Conservation (phyloP, 2,888 invertebrate species). For the Notodonta dromedarius region DNA sequence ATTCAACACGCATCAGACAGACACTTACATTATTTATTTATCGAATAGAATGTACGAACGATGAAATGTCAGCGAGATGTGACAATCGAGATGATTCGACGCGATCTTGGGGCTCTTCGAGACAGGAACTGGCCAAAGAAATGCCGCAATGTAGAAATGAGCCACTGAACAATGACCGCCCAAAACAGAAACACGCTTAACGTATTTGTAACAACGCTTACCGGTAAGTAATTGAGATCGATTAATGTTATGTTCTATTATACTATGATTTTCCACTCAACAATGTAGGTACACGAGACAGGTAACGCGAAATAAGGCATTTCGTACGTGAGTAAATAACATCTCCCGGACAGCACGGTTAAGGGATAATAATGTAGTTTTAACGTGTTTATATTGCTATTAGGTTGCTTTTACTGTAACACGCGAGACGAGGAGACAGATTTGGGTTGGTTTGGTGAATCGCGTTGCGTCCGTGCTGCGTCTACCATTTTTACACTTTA, state of each 20-base stretch:
- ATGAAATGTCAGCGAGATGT: conserved; percentile 48
- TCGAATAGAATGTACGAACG: conserved; percentile 56
- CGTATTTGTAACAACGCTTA: conserved; percentile 70
- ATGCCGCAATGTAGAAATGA: conserved; percentile 30
- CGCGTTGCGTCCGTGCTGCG: conserved; percentile 59
- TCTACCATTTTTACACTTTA: conserved; percentile 54
- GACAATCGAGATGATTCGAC: conserved; percentile 39
- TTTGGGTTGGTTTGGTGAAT: conserved; percentile 30
- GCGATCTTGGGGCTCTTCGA: conserved; percentile 51
- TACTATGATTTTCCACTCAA: conserved; percentile 71
- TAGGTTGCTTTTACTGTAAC: conserved; percentile 33
- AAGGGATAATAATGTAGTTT: conserved; percentile 17
- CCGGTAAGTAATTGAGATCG: conserved; percentile 81
- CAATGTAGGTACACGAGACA: conserved; percentile 76
- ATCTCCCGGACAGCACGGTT: conserved; percentile 56
- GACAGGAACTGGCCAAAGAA: conserved; percentile 58
- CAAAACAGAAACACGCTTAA: conserved; percentile 58
- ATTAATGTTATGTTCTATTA: conserved; percentile 74
- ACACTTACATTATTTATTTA: conserved; percentile 63
- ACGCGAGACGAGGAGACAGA: conserved; percentile 49
- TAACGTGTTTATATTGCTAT: conserved; percentile 36
- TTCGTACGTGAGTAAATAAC: conserved; percentile 57
- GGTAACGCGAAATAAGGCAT: conserved; percentile 83
- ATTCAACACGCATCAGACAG: conserved; percentile 76
- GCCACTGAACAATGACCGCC: conserved; percentile 41